These are phyloP conservation scores for Passer domesticus DNA, from an alignment of 2,113 vertebrate genomes.

Conservation along the genomic window DNA sequence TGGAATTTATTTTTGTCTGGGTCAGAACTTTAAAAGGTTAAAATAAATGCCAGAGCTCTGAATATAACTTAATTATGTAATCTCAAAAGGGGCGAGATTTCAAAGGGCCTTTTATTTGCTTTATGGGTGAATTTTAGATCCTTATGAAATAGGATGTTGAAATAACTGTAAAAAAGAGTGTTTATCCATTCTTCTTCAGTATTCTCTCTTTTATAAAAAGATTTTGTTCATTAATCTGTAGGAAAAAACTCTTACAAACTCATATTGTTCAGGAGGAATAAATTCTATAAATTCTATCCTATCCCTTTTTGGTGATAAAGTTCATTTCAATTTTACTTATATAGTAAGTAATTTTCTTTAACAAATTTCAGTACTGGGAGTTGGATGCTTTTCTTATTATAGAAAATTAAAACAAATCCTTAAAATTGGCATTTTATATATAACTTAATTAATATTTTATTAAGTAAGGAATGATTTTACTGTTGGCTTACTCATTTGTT, in stretches of 20 bases:
- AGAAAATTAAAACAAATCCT: not conserved
- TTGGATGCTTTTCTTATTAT: not conserved
- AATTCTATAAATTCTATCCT: not conserved
- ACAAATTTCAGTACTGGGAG: not conserved
- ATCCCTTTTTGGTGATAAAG: not conserved
- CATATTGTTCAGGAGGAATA: not conserved
- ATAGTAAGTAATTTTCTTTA: not conserved
- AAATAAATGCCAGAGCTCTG: slow-evolving; percentile 3
- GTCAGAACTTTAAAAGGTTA: slow-evolving; percentile 43
- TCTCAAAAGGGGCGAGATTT: not conserved
- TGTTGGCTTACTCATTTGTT: not conserved
- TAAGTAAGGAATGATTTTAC: not conserved
- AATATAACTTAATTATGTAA: slow-evolving; percentile 40
- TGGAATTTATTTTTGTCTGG: slow-evolving; percentile 46
- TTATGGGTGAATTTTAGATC: not conserved
- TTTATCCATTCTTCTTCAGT: not conserved
- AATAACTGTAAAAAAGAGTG: not conserved
- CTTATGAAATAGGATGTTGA: not conserved
- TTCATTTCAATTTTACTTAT: not conserved
- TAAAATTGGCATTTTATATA: not conserved
- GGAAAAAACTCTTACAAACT: not conserved
- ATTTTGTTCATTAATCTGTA: not conserved
- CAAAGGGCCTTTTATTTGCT: slow-evolving; percentile 32
- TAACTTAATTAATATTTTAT: not conserved
- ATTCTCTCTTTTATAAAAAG: not conserved